Conservation (phyloP, 2,797 vertebrate genomes). For the Hephaestus fuliginosus region DNA sequence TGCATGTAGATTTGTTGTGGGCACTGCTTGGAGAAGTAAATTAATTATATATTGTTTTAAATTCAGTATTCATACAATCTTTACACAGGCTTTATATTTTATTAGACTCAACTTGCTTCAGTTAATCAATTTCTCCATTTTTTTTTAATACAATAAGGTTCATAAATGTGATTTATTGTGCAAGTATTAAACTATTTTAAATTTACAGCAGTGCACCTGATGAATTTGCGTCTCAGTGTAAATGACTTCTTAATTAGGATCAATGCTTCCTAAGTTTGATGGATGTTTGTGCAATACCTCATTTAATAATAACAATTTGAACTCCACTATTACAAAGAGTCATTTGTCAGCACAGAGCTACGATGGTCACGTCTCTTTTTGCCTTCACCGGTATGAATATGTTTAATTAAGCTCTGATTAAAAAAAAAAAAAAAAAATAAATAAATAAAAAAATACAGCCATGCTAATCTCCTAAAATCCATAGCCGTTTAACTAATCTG, state of each 20-base stretch:
- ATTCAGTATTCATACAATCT: not conserved
- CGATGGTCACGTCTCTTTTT: not conserved
- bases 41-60: not conserved
- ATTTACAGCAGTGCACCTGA: no score
- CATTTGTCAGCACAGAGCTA: slow-evolving; percentile 19
- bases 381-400: slow-evolving; percentile 48
- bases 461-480: slow-evolving; percentile 57
- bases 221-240: not conserved
- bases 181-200: not conserved
- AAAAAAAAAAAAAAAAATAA: not conserved
- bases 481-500: slow-evolving; percentile 57
- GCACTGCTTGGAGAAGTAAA: not conserved
- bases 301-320: slow-evolving; percentile 1
- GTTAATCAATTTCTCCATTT: not conserved
- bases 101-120: not conserved
- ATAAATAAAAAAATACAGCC: slow-evolving; percentile 24
- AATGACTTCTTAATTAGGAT: not conserved
- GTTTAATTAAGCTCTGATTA: slow-evolving; percentile 33
- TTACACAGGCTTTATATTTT: not conserved
- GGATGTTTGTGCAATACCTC: not conserved
- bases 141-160: not conserved
- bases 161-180: not conserved
- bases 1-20: not conserved
- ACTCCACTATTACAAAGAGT: not conserved
- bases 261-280: not conserved